A percentile compares a stretch with the other conserved stretches of the same genome.
These are phyloP conservation scores for Oryzias melastigma DNA, from an alignment of 2,113 vertebrate species.

Conservation along the genomic window DNA sequence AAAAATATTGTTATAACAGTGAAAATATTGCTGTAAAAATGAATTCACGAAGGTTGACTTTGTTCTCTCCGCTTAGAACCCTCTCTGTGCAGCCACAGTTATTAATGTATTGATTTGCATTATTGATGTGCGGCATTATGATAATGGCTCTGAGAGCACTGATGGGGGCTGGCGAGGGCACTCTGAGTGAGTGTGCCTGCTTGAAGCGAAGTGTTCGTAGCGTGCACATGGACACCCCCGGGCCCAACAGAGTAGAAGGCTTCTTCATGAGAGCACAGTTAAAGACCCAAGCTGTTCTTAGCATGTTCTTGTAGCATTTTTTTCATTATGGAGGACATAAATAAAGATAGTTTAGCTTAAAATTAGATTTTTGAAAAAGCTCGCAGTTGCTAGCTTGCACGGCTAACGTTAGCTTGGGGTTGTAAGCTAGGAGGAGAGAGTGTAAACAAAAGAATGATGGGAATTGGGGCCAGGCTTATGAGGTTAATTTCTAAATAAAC, in stretches of 20 bases:
- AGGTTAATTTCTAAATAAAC: too few species aligned
- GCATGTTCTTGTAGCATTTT: too few species aligned
- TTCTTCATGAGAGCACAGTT: too few species aligned
- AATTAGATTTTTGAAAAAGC: too few species aligned
- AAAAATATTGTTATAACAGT: constrained; percentile 12
- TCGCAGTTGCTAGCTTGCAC: too few species aligned
- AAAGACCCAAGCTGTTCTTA: too few species aligned
- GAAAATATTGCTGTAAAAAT: constrained; percentile 35
- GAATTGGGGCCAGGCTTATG: too few species aligned
- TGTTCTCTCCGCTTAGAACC: neutral
- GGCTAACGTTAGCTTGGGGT: too few species aligned
- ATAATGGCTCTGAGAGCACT: constrained; percentile 77
- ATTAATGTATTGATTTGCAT: constrained; percentile 81
- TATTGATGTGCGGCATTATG: constrained; percentile 82
- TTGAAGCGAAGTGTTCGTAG: constrained; percentile 16
- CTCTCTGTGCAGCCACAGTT: constrained; percentile 54
- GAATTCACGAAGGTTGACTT: constrained; percentile 26
- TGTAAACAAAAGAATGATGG: too few species aligned
- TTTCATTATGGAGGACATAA: too few species aligned
- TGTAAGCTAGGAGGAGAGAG: too few species aligned
- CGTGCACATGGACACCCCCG: constrained; percentile 21
- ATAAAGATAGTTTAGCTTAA: too few species aligned
- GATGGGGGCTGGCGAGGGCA: constrained; percentile 26
- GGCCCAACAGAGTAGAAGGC: constrained; percentile 32
- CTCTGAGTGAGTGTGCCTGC: constrained; percentile 42